A percentile compares a stretch with the other conserved stretches of the same genome.
These are phyloP conservation scores for Leucophenga maculata DNA, from an alignment of 2,888 invertebrate species.

Conservation along the genomic window DNA sequence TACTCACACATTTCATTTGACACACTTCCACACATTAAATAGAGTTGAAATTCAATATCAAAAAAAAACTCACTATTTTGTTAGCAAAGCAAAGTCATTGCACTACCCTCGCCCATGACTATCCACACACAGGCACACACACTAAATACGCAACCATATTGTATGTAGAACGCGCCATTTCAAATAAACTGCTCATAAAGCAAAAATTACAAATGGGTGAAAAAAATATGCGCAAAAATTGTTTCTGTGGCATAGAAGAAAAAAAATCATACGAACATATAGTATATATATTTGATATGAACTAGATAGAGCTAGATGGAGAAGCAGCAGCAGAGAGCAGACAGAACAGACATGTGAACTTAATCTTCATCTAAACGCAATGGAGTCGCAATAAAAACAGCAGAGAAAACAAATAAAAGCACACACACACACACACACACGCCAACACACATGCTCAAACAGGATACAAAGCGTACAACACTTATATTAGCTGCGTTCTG, in stretches of 20 bases:
- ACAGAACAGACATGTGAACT: slow-evolving; percentile 47
- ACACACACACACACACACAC: slow-evolving; percentile 32
- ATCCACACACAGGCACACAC: slow-evolving; percentile 12
- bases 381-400: slow-evolving; percentile 62
- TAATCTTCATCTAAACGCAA: slow-evolving; percentile 64
- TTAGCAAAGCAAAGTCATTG: no score
- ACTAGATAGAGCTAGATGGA: background rate
- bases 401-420: slow-evolving; percentile 57
- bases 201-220: slow-evolving; percentile 44
- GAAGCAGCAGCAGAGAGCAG: background rate
- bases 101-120: no score
- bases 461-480: background rate
- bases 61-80: no score
- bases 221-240: slow-evolving; percentile 39
- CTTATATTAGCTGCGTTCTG: background rate
- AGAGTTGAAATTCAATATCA: background rate
- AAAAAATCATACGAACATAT: background rate
- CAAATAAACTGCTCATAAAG: slow-evolving; percentile 64
- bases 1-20: no score
- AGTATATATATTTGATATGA: background rate
- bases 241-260: background rate
- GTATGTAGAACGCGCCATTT: slow-evolving; percentile 19
- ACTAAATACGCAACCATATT: slow-evolving; percentile 45
- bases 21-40: background rate
- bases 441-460: background rate